phyloP scores from a whole-genome alignment of 1,140 invertebrate species.

The Scylla paramamosain region DNA sequence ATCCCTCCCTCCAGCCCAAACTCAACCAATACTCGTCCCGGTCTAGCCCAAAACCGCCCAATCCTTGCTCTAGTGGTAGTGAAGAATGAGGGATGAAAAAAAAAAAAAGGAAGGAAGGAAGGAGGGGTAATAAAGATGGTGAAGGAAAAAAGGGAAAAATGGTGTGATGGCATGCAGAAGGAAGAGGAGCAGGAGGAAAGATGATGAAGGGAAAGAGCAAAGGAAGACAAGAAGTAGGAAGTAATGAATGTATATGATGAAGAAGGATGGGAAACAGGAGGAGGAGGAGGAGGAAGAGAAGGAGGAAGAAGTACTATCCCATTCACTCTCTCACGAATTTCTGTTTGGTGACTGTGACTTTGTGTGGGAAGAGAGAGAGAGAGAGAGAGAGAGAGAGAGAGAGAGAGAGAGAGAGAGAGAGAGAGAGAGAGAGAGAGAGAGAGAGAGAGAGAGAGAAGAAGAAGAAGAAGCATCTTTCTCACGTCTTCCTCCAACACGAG shows the following conservation, averaged over 20 bases:
- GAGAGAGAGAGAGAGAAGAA: no score
- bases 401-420: constrained; percentile 44
- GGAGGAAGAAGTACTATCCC: not conserved
- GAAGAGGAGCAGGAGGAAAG: not conserved
- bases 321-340: no score
- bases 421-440: constrained; percentile 44
- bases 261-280: not conserved
- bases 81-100: no score
- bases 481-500: no score
- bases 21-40: no score
- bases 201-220: not conserved
- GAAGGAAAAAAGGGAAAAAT: not conserved
- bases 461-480: no score
- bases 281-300: not conserved
- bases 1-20: no score
- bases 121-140: not conserved
- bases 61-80: no score
- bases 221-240: not conserved
- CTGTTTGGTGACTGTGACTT: no score
- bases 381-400: not conserved
- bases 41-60: no score
- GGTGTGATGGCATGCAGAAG: not conserved
- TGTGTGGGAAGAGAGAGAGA: no score
- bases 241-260: no score
- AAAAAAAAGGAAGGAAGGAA: not conserved